Evolutionary conservation across 2,888 invertebrate genomes (phyloP).

Genomic region (Aphodius sticticus): DNA sequence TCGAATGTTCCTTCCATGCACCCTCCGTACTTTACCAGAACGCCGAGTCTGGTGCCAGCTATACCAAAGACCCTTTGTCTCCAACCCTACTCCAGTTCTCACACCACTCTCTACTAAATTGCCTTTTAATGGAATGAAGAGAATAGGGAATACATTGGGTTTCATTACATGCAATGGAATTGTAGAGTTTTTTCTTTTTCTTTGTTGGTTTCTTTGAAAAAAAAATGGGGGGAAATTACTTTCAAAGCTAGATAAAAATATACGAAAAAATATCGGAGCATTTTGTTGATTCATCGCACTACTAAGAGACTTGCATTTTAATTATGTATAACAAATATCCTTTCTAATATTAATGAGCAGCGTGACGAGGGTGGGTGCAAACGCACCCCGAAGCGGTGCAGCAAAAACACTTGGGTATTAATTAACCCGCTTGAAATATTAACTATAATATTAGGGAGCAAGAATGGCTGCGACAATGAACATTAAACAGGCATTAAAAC

Average conservation of each 20-base stretch:
- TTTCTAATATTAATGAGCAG: background rate
- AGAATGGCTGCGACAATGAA: background rate
- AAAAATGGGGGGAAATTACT: no score
- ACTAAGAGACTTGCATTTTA: background rate
- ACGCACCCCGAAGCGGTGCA: background rate
- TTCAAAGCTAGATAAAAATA: no score
- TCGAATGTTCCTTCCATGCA: background rate
- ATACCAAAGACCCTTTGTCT: conserved; percentile 9
- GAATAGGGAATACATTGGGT: no score
- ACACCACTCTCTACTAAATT: background rate
- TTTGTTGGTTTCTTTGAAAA: no score
- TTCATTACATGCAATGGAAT: no score
- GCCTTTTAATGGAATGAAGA: background rate
- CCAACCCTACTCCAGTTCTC: background rate
- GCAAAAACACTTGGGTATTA: background rate
- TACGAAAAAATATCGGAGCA: background rate
- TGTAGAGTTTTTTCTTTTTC: no score
- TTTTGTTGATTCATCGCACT: background rate
- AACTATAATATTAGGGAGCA: background rate
- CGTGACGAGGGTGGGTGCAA: background rate
- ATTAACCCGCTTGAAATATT: background rate
- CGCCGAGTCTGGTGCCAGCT: background rate
- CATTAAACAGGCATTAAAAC: background rate
- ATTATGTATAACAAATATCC: background rate
- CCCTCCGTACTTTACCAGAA: background rate